Base-by-base conservation (phyloP, 2,888 invertebrate genomes). In the Deladenus siricidicola region DNA sequence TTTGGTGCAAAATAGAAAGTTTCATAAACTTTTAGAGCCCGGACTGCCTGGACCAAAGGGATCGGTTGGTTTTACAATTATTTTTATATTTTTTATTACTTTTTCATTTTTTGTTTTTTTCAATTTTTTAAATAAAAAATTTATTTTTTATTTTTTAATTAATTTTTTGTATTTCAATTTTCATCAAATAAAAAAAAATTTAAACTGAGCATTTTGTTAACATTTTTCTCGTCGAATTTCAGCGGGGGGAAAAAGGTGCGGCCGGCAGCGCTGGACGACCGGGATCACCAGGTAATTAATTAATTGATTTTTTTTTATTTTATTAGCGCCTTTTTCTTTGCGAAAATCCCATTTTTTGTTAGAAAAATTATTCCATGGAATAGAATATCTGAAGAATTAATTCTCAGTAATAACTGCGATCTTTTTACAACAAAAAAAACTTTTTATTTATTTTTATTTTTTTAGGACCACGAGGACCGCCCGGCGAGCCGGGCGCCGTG, bases 211-310 rank as follows among this genome's bases (percentile, higher is more conserved):
- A 8, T 10, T 28, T 19, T 24, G 19, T 1, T 50, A 19, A 21
- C 30, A 10, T 50, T 24, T 10, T 28, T n/a, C 10, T 1, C 23
- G 24, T 14, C 24, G 47, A 3, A 17, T 28, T 53, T 34, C 2
- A 14, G 17, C 42, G 59, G 1, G 66, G 66, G 28, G 34, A 47
- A 23, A 60, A 60, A n/a, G 60, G 60, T 10, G 57, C 60, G 21
- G 49, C 53, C 8, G 67, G 67, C 23, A 21, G 67, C 17, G 21
- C 57, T n/a, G 67, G 67, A 1, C 23, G 61, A 19, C 70, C 60
- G 4, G 67, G 67, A 14, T 28, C 45, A 4, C 66, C 58, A 2
- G 69, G 62, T 49, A 28, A 30, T 17, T 50, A 23, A 10, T 54
- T 57, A 51, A 53, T 8, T 14, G 3, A 44, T 39, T 10, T 34